Base-by-base conservation (phyloP, 2,888 invertebrate species). In the Thyatira batis region DNA sequence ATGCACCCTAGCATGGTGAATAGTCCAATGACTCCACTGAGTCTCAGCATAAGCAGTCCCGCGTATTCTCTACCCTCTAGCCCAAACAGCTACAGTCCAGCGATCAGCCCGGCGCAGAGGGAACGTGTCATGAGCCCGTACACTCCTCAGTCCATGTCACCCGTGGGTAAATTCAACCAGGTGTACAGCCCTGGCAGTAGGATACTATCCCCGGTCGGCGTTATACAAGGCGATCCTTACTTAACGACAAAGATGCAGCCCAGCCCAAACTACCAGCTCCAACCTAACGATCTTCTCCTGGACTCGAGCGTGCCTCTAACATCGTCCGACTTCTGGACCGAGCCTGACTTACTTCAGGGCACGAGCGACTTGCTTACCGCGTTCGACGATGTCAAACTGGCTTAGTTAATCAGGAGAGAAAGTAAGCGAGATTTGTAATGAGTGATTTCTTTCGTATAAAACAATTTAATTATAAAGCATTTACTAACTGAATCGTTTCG, bases 321-420 rank as follows among this genome's bases (percentile, higher is more conserved):
- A 0, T 69, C 87, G 0, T 67, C 82, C 0, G 89, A 88, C 66
- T 89, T 84, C 66, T 90, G 90, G 90, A 59, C 78, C 6, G 88
- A 89, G 30, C 51, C 87, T 0, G 90, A 91, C 25, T 78, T 91
- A 69, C 65, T 88, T 57, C 85, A 88, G 55, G 82, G 79, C 51
- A 78, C 86, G 3, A 84, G 71, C 64, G 90, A 88, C 51, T 65
- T 90, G 45, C 80, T 89, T 30, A 83, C 80, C 6, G 89, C 90
- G 3, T 87, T 91, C 53, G 89, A 90, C 62, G 90, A 89, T 58
- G 89, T 91, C 50, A 91, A 88, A 69, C 73, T 91, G 64, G 83
- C 64, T 54, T 87, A 85, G 62, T 55, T 23, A 11, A 23, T 11
- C 25, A 10, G 50, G 51, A 45, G 53, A 52, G 54, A 17, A 25